Conservation (phyloP, 2,113 vertebrate genomes). For the Alosa alosa region DNA sequence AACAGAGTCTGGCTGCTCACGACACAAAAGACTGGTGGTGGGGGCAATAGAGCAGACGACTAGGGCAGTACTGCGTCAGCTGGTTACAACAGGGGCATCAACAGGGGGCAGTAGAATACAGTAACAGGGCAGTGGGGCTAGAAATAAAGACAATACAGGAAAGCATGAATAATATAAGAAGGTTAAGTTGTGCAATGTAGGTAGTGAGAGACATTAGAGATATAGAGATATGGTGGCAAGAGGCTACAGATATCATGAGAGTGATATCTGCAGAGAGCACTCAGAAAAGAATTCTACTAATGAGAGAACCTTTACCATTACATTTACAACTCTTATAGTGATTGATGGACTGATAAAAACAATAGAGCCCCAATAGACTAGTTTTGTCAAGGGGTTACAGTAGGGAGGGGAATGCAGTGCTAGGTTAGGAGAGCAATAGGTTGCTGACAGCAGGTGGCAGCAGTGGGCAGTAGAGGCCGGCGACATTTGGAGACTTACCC, state of each 20-base stretch:
- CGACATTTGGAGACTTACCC: constrained; percentile 66
- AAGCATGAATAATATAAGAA: too few relatives aligned
- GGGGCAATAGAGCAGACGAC: too few relatives aligned
- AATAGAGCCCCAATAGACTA: background rate
- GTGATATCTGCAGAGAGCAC: background rate
- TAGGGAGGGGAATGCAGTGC: background rate
- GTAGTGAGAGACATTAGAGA: too few relatives aligned
- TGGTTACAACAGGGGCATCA: too few relatives aligned
- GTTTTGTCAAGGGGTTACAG: background rate
- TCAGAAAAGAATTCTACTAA: background rate
- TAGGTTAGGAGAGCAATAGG: background rate
- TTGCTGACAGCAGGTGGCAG: background rate
- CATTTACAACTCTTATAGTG: background rate
- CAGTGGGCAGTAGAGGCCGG: background rate
- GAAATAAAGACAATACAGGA: too few relatives aligned
- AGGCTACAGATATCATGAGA: background rate
- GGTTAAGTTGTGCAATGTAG: too few relatives aligned
- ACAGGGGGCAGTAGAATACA: too few relatives aligned
- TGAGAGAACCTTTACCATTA: background rate
- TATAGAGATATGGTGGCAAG: background rate
- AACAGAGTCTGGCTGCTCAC: background rate
- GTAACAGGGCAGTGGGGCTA: too few relatives aligned
- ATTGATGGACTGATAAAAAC: background rate
- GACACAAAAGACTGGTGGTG: background rate
- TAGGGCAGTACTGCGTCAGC: too few relatives aligned